Evolutionary conservation across 2,888 invertebrate genomes (phyloP), one percentile per base, ranked within the genome.

Genomic region (Colostygia pectinataria): DNA sequence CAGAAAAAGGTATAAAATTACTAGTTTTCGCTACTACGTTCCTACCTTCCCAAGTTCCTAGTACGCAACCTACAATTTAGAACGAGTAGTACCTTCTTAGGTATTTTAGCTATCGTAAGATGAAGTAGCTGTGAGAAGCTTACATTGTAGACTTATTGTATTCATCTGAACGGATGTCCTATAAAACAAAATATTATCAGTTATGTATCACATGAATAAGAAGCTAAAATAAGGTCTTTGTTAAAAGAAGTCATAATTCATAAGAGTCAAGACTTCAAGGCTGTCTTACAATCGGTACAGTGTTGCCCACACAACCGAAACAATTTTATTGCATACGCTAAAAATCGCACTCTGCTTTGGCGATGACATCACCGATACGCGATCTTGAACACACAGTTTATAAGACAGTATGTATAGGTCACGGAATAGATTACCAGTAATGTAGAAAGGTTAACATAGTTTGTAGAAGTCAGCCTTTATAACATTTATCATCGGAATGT

Each of bases 301-400:
- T 29, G 28, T 27, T 48, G 42, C 36, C 40, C 39, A 49, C 41
- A 47, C 37, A 47, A 31, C 41, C 51, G 20, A 55, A 51, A 44
- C 50, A 42, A 53, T 50, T 55, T 48, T 54, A 56, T 54, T 44
- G 55, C 33, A 47, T 40, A 28, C 34, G 63, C 61, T 62, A 62
- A 65, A 61, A 62, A 50, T 50, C 57, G 46, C 55, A 53, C 56
- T 56, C 53, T 42, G 29, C 39, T 46, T 47, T 25, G 33, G 43
- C 41, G 54, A 51, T 63, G 61, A 66, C 61, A 61, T 61, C 63
- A 64, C 58, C 42, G 46, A 47, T 42, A 42, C 37, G 37, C 52
- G 59, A 57, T 62, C 58, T 59, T 54, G 57, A 50, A 29, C 32
- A 20, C 20, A 5, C 31, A 42, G 40, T 6, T 29, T 49, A 32